A percentile compares a stretch with the other conserved stretches of the same genome.
These are phyloP conservation scores for Picathartes gymnocephalus DNA, from an alignment of 2,113 vertebrate species.

Conservation along the genomic window DNA sequence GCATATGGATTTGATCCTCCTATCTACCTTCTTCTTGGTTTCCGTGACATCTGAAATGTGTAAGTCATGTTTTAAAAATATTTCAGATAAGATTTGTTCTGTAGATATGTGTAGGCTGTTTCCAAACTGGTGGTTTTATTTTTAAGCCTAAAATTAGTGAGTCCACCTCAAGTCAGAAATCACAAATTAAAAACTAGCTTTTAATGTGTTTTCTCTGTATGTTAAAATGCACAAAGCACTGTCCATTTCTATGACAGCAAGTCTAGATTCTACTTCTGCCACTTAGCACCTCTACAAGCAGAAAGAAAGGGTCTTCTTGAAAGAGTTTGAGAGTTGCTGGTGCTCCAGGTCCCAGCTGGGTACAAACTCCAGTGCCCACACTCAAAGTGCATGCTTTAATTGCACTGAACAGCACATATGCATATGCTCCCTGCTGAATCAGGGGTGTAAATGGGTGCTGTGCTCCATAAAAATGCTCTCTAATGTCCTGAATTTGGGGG, in stretches of 20 bases:
- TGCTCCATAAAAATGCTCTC: background rate
- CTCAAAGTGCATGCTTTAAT: background rate
- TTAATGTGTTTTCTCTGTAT: background rate
- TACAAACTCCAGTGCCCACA: background rate
- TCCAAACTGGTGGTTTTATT: background rate
- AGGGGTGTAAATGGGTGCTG: background rate
- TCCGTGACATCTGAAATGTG: background rate
- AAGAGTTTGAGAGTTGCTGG: background rate
- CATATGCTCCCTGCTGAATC: background rate
- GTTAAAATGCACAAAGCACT: background rate
- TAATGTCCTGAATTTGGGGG: background rate
- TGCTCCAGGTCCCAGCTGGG: background rate
- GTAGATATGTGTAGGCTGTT: background rate
- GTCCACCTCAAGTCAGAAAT: background rate
- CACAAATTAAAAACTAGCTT: background rate
- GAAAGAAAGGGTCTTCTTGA: background rate
- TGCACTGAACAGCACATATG: background rate
- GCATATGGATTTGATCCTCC: background rate
- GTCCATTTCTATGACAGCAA: background rate
- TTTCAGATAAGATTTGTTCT: background rate
- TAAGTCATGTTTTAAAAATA: constrained; percentile 20
- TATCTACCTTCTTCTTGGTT: background rate
- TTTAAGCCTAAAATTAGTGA: background rate
- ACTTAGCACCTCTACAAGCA: background rate
- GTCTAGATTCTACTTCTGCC: background rate